Base-by-base conservation (phyloP, 2,888 invertebrate species). In the Mythimna pallens region DNA sequence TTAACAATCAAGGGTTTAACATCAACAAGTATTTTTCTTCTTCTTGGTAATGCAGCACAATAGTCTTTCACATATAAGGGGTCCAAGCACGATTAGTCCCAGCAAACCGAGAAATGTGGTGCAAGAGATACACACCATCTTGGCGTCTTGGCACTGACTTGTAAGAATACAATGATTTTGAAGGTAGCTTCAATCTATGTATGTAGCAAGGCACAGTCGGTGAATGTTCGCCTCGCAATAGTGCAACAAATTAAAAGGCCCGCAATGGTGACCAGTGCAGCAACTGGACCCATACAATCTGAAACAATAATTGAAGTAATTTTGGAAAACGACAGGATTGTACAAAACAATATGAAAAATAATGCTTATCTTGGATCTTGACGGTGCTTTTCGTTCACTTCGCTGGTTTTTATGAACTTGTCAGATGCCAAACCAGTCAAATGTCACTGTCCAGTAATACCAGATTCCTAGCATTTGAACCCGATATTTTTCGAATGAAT, bases 221-320 rank as follows among this genome's bases (percentile, higher is more conserved):
- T 12, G 67, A 68, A 81, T 43, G 4, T 47, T 25, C 52, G 43
- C 40, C 22, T 68, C 6, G 57, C n/a, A 14, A 76, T 20, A 12
- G 75, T 72, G 10, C 74, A 57, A 64, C 72, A 74, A 47, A 75
- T 9, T 20, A 77, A 67, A 20, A 85, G 30, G 1, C 61, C 71
- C 0, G 74, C 73, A 9, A 72, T 63, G 0, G 55, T 36, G 30
- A 78, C 0, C 2, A 67, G 1, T 12, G 62, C 73, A 59, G 30
- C 54, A 40, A 70, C 65, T 36, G 81, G 70, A 50, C 64, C 69
- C 58, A 71, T n/a, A 5, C 14, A 79, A 87, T 84, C 93, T 93
- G 92, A 86, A 92, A 92, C 91, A 91, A 91, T 88, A 85, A 89
- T 77, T 71, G 83, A 88, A 87, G 90, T 90, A 88, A 85, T 89